These are phyloP conservation scores for Melierax canorus DNA, from an alignment of 2,113 vertebrate genomes.

Conservation along the genomic window DNA sequence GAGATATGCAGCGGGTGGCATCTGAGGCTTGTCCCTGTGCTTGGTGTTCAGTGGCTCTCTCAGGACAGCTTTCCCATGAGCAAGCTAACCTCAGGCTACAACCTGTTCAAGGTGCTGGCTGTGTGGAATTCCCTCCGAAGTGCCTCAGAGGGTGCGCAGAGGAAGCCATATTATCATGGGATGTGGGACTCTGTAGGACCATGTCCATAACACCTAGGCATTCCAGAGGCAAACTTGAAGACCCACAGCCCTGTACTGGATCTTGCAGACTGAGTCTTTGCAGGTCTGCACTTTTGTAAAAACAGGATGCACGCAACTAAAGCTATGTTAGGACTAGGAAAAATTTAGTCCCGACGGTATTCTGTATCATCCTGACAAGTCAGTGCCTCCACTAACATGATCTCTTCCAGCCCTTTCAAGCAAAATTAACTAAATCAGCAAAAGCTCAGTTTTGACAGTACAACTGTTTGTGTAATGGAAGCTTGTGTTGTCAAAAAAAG, in stretches of 20 bases:
- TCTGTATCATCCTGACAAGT: not conserved
- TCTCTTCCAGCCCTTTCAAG: not conserved
- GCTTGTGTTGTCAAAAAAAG: not conserved
- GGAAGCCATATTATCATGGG: not conserved
- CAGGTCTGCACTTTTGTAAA: not conserved
- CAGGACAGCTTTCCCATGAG: not conserved
- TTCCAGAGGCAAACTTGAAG: not conserved
- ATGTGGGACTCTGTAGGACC: not conserved
- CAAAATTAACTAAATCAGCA: not conserved
- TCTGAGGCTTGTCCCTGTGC: not conserved
- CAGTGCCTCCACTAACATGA: not conserved
- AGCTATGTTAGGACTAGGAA: not conserved
- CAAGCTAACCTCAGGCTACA: not conserved
- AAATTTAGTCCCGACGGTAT: not conserved
- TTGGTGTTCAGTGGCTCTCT: not conserved
- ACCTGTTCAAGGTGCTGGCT: not conserved
- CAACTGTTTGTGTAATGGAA: not conserved
- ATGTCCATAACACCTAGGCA: not conserved
- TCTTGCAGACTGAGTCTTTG: not conserved
- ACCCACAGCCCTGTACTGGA: not conserved
- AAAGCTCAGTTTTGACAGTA: not conserved
- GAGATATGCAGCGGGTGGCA: not conserved
- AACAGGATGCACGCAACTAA: not conserved
- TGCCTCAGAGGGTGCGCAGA: not conserved
- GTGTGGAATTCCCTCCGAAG: not conserved